phyloP scores from a whole-genome alignment of 2,888 invertebrate species.

The Cremastobaeus sp. region DNA sequence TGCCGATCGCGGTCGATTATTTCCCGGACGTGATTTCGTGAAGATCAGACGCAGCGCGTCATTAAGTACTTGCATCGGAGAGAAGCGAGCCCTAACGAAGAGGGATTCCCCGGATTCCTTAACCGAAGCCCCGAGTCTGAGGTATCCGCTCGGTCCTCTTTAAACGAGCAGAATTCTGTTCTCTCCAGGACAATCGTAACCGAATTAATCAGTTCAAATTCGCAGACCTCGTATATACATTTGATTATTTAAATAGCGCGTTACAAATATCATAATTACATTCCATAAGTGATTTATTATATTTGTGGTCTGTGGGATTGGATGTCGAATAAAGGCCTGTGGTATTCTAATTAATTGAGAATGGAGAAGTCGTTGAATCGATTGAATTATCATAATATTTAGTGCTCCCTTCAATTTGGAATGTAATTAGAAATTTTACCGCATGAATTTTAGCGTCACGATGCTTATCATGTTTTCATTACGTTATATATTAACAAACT shows the following conservation, averaged over 20 bases:
- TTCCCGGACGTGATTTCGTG: conserved; percentile 55
- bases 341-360: conserved; percentile 25
- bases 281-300: conserved; percentile 30
- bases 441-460: too few species aligned
- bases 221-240: conserved; percentile 32
- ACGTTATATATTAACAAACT: too few species aligned
- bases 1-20: conserved; percentile 64
- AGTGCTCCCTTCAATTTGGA: too few species aligned
- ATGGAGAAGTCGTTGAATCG: conserved; percentile 5
- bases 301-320: conserved; percentile 28
- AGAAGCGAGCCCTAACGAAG: conserved; percentile 66
- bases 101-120: conserved; percentile 69
- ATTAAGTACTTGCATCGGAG: conserved; percentile 53
- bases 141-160: conserved; percentile 60
- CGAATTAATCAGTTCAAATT: conserved; percentile 58
- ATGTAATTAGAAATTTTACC: too few species aligned
- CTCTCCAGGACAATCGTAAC: conserved; percentile 56
- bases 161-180: conserved; percentile 44
- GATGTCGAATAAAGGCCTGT: conserved; percentile 11
- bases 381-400: conserved; percentile 12
- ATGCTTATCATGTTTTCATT: too few species aligned
- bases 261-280: conserved; percentile 17
- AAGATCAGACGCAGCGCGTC: conserved; percentile 50
- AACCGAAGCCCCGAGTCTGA: conserved; percentile 35
- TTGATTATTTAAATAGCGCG: conserved; percentile 44